A percentile compares a stretch with the other conserved stretches of the same genome.
Conservation (phyloP, 2,113 vertebrate species). For the Phrynosoma blainvillii region DNA sequence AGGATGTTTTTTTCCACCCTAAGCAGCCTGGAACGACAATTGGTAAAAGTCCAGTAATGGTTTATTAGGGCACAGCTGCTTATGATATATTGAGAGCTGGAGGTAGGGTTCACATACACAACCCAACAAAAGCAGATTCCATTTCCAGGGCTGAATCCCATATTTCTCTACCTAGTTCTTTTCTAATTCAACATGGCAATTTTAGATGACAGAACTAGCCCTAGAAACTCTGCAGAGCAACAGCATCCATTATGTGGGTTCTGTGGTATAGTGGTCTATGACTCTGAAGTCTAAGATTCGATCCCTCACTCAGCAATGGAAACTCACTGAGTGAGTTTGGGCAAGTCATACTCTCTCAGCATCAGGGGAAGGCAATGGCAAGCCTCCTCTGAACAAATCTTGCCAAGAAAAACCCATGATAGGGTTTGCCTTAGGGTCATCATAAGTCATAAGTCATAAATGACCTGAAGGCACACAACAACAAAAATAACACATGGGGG, state of each 20-base stretch:
- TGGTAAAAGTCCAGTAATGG: not conserved
- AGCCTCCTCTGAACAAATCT: no score
- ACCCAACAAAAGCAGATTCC: not conserved
- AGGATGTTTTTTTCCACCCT: not conserved
- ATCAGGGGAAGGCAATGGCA: no score
- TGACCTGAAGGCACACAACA: not conserved
- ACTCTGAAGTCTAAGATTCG: no score
- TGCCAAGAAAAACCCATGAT: no score
- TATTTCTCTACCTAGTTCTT: not conserved
- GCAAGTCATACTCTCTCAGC: no score
- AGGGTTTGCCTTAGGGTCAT: no score
- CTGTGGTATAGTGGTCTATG: no score
- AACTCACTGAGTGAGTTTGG: no score
- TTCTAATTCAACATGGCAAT: not conserved
- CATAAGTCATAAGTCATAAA: no score
- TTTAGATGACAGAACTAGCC: not conserved
- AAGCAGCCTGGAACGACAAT: not conserved
- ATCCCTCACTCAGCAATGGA: no score
- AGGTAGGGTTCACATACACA: not conserved
- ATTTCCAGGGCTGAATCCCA: no score
- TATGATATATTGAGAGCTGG: not conserved
- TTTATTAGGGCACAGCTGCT: slow-evolving; percentile 5
- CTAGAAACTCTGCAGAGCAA: not conserved
- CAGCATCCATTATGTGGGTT: not conserved
- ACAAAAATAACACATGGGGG: not conserved